These are phyloP conservation scores for Cryptoblepharus egeriae DNA, from an alignment of 2,797 vertebrate species.

Conservation along the genomic window DNA sequence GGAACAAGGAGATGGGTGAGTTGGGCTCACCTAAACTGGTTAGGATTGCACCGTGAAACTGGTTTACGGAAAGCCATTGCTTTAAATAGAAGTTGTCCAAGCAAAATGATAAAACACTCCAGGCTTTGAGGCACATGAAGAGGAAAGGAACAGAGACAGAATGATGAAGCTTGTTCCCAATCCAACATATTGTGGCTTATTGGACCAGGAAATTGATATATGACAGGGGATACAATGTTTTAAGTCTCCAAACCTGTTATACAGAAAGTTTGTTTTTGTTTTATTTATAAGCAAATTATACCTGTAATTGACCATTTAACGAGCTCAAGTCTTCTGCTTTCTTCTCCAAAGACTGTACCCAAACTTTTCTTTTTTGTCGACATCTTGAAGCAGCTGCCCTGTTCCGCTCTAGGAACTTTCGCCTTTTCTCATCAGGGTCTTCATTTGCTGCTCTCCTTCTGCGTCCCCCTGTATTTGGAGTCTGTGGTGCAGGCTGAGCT, in stretches of 20 bases:
- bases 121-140: too few relatives aligned
- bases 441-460: constrained; percentile 94
- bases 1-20: too few relatives aligned
- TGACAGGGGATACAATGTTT: constrained; percentile 5
- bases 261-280: constrained; percentile 23
- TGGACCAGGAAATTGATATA: too few relatives aligned
- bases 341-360: constrained; percentile 96
- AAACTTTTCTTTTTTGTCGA: constrained; percentile 97
- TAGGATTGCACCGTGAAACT: too few relatives aligned
- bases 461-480: constrained; percentile 90
- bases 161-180: too few relatives aligned
- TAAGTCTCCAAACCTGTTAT: constrained; percentile 27
- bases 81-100: too few relatives aligned
- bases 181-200: too few relatives aligned
- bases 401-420: constrained; percentile 97
- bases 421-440: constrained; percentile 96
- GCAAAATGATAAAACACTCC: too few relatives aligned
- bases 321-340: constrained; percentile 93
- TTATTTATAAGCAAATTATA: constrained; percentile 65
- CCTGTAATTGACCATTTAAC: constrained; percentile 93
- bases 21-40: too few relatives aligned
- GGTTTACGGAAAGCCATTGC: too few relatives aligned
- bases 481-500: constrained; percentile 87
- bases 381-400: constrained; percentile 94
- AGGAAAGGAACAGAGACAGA: too few relatives aligned